Evolutionary conservation across 1,140 invertebrate species (phyloP), one percentile per base, ranked within the genome.

Genomic region (Hypsibius dujardini): DNA sequence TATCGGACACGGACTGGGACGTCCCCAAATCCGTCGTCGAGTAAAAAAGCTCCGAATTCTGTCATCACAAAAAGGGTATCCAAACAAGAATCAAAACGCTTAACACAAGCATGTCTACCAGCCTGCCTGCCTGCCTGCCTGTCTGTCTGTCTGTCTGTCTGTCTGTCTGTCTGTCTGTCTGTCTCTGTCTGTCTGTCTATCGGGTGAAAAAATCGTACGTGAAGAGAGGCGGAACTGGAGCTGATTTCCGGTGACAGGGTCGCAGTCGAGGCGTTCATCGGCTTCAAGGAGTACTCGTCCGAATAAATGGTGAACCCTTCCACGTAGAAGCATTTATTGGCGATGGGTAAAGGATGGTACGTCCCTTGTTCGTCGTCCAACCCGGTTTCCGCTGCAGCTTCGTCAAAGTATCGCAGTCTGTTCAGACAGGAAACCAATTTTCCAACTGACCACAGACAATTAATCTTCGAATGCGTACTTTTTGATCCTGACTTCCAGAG

Each of bases 371-470:
- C 42, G 56, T 72, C 70, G 70, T 76, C 75, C 14, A 74, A 78
- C 47, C 76, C 75, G 46, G 74, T 75, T 47, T 88, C 87, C 42
- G 81, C 82, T n/a, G 86, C 86, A 70, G 86, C 86, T 79, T 92
- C 90, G 78, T 93, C 90, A 74, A 87, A 89, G 80, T 92, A 92
- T 76, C 89, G 86, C 72, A 90, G 85, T 74, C 88, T 90, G 28
- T 28, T 28, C 28, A 28, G 28, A 77, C 76, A 82, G 76, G 74
- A 70, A 45, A 47, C 67, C 59, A 67, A 62, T 46, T 70, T 28
- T 28, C 28, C 28, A 28, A 28, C 28, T 28, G 28, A 28, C 50
- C 50, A 56, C n/a, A n/a, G n/a, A 56, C 50, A 56, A 56, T 12
- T 7, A 56, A 12, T 56, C 50, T 67, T 67, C 12, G 12, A 67